Conservation (phyloP, 2,888 invertebrate genomes). For the Hemistola chrysoprasaria region DNA sequence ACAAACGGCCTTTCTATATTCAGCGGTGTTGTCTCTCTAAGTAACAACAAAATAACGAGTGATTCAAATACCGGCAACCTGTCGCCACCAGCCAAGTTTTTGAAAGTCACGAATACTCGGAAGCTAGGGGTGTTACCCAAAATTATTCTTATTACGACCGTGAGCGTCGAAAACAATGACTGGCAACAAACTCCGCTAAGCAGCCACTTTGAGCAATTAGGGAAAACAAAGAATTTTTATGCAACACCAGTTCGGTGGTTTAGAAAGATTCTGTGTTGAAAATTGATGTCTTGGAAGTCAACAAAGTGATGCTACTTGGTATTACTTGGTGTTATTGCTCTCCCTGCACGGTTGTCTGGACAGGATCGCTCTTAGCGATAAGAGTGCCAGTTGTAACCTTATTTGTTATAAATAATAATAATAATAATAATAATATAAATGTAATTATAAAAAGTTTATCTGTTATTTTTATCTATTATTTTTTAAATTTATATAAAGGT, state of each 20-base stretch:
- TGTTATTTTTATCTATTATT: no score
- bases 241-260: conserved; percentile 44
- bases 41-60: conserved; percentile 32
- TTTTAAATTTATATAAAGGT: no score
- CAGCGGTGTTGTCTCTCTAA: no score
- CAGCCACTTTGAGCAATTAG: conserved; percentile 79
- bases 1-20: no score
- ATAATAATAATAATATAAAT: no score
- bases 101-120: conserved; percentile 68
- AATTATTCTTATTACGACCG: conserved; percentile 69
- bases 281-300: conserved; percentile 8
- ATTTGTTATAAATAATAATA: no score
- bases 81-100: conserved; percentile 49
- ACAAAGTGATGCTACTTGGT: conserved; percentile 1
- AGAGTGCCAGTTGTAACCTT: no score
- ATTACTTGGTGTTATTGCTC: no score
- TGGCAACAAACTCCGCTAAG: conserved; percentile 66
- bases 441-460: no score
- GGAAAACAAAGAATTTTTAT: conserved; percentile 80
- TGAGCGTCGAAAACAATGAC: conserved; percentile 77
- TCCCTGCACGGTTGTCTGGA: no score
- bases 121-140: conserved; percentile 54
- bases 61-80: conserved; percentile 36
- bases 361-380: no score
- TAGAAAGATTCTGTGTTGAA: conserved; percentile 20